Evolutionary conservation across 2,888 invertebrate species (phyloP), one percentile per base, ranked within the genome.

Genomic region (Cylindroiulus punctatus): DNA sequence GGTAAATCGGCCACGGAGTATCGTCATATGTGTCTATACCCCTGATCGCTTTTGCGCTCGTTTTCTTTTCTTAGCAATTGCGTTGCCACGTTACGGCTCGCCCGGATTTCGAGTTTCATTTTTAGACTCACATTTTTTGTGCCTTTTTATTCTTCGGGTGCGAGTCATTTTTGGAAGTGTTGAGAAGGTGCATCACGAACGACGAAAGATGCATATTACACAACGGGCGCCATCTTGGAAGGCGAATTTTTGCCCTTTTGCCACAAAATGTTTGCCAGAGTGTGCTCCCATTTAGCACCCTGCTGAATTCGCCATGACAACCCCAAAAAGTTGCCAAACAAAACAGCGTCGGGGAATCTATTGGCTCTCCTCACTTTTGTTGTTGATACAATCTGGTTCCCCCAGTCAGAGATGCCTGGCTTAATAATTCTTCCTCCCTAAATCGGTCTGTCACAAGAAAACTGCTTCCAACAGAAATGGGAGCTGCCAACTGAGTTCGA

Each of bases 111-210:
- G 30, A 3, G 76, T 76, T 76, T 76, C 76, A 76, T 76, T 76
- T 76, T 76, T 76, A 76, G 76, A 76, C 76, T 76, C 76, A 12
- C 76, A 76, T 76, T 76, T 76, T 76, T 76, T 76, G 76, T 30
- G 30, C 30, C 12, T 76, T 76, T 76, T 76, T 76, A 76, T 76
- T 76, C 76, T 76, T 76, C 30, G 76, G 7, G 30, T 30, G 30
- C 76, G 76, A 76, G 76, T 76, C 76, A 76, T 76, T 76, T 76
- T 76, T 76, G 76, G 76, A 76, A 76, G 76, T 76, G 76, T 76
- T 76, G 76, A 76, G 30, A 76, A 76, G 76, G 26, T 76, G 76
- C 30, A 30, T 76, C 76, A 30, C 76, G 65, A 22, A n/a, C 36
- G 36, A 2, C 36, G 7, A 14, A 14, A 30, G 30, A 76, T 30